Conservation (phyloP, 2,113 vertebrate species). For the Planiliza haematocheilus region DNA sequence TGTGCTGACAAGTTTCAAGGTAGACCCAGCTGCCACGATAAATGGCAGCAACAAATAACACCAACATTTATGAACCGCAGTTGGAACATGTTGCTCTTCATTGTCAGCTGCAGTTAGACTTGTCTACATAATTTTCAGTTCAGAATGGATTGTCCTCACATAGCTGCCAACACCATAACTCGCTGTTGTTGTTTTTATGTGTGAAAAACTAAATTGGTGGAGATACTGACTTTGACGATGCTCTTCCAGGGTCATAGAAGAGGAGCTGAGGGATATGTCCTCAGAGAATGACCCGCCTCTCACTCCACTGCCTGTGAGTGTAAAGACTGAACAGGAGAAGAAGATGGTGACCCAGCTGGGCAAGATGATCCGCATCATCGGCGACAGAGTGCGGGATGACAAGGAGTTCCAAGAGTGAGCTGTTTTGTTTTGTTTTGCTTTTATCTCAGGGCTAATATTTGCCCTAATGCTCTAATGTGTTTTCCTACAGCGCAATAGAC, state of each 20-base stretch:
- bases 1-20: no score
- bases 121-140: no score
- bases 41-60: no score
- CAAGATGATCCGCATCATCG: slow-evolving; percentile 55
- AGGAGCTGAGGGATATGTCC: slow-evolving; percentile 48
- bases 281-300: slow-evolving; percentile 30
- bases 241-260: slow-evolving; percentile 57
- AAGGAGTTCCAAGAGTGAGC: slow-evolving; percentile 63
- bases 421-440: not conserved
- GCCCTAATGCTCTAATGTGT: not conserved
- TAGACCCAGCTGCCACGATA: no score
- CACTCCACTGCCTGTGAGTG: not conserved
- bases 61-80: no score
- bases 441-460: not conserved
- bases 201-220: no score
- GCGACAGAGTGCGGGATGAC: slow-evolving; percentile 51
- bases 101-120: no score
- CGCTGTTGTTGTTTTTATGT: no score
- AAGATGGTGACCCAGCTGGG: slow-evolving; percentile 57
- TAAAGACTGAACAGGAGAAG: slow-evolving; percentile 44
- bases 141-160: no score
- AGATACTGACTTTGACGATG: no score
- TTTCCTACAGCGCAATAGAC: slow-evolving; percentile 51
- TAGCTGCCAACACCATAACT: no score
- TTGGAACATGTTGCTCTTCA: no score